Conservation (phyloP, 2,888 invertebrate genomes). For the Rambutsinella grinnellia region DNA sequence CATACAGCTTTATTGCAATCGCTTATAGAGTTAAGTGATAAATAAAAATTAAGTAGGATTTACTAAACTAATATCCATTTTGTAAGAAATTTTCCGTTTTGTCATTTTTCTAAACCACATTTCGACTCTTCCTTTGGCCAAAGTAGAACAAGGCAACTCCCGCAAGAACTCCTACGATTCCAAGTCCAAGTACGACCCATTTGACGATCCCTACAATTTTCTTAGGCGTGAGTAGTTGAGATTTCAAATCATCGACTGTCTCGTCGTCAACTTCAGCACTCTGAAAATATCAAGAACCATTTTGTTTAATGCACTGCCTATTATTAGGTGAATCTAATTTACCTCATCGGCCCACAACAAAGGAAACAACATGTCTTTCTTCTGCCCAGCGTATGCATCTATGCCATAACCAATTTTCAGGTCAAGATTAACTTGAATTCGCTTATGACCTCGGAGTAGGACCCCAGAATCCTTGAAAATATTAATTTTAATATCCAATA, state of each 20-base stretch:
- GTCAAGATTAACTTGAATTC: constrained; percentile 54
- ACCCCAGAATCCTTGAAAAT: constrained; percentile 38
- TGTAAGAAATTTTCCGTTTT: too few relatives aligned
- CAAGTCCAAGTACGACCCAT: constrained; percentile 44
- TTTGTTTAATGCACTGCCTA: too few relatives aligned
- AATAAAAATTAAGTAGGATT: too few relatives aligned
- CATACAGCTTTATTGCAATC: too few relatives aligned
- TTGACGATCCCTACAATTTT: constrained; percentile 43
- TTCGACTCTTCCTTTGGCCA: too few relatives aligned
- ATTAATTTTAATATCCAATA: neutral
- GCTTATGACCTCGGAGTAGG: constrained; percentile 41
- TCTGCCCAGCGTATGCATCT: constrained; percentile 7
- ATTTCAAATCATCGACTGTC: constrained; percentile 45
- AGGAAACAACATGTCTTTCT: constrained; percentile 19
- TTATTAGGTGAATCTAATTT: too few relatives aligned
- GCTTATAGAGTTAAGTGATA: too few relatives aligned
- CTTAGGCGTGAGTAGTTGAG: constrained; percentile 44
- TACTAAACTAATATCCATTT: too few relatives aligned
- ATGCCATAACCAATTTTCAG: constrained; percentile 10
- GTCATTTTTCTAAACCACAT: too few relatives aligned
- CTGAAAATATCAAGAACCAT: too few relatives aligned
- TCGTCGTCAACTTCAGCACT: constrained; percentile 31
- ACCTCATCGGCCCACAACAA: constrained; percentile 52
- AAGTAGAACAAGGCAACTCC: constrained; percentile 5
- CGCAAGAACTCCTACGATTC: constrained; percentile 4